Conservation (phyloP, 2,797 vertebrate genomes). For the Rhinichthys osculus region DNA sequence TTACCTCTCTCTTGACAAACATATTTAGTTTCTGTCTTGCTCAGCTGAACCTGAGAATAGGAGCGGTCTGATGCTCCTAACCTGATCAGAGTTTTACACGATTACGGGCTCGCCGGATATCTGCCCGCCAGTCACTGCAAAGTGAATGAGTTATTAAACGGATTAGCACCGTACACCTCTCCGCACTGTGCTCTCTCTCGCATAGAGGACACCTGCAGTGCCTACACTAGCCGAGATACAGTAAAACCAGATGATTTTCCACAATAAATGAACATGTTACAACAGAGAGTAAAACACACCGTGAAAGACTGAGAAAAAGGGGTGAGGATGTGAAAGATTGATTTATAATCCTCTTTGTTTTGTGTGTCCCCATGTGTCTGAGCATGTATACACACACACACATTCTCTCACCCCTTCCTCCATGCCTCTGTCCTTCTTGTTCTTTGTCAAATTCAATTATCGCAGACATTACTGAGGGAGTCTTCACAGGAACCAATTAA, state of each 20-base stretch:
- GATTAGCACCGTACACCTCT: conserved; percentile 44
- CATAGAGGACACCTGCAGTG: conserved; percentile 54
- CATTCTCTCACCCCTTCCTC: conserved; percentile 10
- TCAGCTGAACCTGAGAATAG: conserved; percentile 34
- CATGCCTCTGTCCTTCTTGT: conserved; percentile 55
- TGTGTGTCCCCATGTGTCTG: conserved; percentile 60
- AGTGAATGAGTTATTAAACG: conserved; percentile 58
- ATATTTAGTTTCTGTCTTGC: neutral
- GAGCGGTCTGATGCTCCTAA: conserved; percentile 34
- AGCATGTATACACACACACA: neutral
- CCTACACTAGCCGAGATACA: conserved; percentile 36
- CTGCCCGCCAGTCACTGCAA: conserved; percentile 48
- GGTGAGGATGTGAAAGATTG: conserved; percentile 44
- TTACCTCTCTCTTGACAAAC: neutral
- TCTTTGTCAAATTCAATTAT: conserved; percentile 77
- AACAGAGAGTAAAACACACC: neutral
- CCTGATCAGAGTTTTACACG: conserved; percentile 56
- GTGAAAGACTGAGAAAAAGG: conserved; percentile 16
- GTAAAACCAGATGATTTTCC: conserved; percentile 35
- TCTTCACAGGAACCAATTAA: conserved; percentile 72
- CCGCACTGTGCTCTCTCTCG: conserved; percentile 19
- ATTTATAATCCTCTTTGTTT: conserved; percentile 61
- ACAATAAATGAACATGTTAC: conserved; percentile 38
- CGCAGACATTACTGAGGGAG: conserved; percentile 71
- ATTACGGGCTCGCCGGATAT: conserved; percentile 50